Percentiles rank a stretch among this genome's conserved stretches.
These are phyloP conservation scores for Diuraphis noxia DNA, from an alignment of 1,140 invertebrate genomes.

Conservation along the genomic window DNA sequence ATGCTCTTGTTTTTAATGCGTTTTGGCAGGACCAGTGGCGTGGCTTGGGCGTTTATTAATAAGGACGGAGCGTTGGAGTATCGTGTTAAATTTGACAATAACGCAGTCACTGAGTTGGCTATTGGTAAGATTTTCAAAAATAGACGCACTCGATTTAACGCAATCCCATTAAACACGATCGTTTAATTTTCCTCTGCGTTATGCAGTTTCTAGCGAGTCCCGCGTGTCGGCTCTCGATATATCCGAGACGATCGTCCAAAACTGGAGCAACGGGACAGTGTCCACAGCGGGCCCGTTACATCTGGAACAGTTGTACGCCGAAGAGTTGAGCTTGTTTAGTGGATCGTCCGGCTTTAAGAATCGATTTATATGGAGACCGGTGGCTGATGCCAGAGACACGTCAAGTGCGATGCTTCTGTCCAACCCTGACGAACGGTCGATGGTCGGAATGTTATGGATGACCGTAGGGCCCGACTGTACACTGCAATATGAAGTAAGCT, in stretches of 20 bases:
- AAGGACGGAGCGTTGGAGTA: constrained; percentile 74
- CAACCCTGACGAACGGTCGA: constrained; percentile 59
- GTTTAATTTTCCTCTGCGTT: not conserved
- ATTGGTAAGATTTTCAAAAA: constrained; percentile 43
- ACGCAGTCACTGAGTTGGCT: constrained; percentile 58
- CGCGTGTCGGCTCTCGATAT: constrained; percentile 35
- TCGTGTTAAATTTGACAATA: constrained; percentile 68
- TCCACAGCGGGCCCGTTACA: constrained; percentile 69
- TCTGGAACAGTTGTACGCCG: constrained; percentile 77
- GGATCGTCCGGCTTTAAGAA: constrained; percentile 67
- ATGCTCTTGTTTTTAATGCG: constrained; percentile 54
- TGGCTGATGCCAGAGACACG: constrained; percentile 75
- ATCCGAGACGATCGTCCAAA: constrained; percentile 54
- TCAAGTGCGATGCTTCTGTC: constrained; percentile 70
- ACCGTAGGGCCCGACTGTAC: constrained; percentile 79
- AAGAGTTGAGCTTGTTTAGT: constrained; percentile 75
- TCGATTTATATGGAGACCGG: constrained; percentile 67
- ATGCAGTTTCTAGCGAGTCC: constrained; percentile 23
- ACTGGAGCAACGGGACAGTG: constrained; percentile 70
- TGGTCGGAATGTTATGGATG: constrained; percentile 79
- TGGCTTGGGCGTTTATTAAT: constrained; percentile 80
- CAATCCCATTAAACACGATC: constrained; percentile 21
- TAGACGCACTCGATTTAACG: constrained; percentile 41
- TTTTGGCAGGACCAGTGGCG: constrained; percentile 63
- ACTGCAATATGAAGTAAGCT: constrained; percentile 76